Percentiles rank a stretch among this genome's conserved stretches.
Conservation (phyloP, 2,888 invertebrate species). For the Trimorus sp. region DNA sequence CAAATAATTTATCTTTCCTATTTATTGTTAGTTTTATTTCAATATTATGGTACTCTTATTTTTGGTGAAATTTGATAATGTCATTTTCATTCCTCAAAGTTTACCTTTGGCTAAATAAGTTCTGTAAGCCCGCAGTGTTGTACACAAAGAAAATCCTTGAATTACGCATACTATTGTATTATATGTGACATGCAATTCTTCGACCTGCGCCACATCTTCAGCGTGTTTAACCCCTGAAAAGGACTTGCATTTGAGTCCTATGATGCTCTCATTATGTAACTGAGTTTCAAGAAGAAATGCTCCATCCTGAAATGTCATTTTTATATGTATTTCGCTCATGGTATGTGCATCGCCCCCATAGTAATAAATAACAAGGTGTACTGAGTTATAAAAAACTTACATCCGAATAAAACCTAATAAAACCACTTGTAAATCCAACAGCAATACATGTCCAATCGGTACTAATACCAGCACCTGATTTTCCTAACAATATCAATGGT, state of each 20-base stretch:
- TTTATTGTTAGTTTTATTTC: too few relatives aligned
- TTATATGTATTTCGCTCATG: too few relatives aligned
- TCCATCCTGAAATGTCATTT: conserved; percentile 87
- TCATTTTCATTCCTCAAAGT: background rate
- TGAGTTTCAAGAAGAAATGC: conserved; percentile 91
- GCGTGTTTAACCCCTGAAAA: conserved; percentile 82
- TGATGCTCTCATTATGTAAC: conserved; percentile 91
- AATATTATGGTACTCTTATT: too few relatives aligned
- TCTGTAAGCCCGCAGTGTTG: conserved; percentile 89
- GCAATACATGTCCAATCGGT: conserved; percentile 97
- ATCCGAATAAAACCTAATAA: conserved; percentile 94
- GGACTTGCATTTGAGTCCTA: conserved; percentile 90
- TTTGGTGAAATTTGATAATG: too few relatives aligned
- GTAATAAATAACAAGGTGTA: too few relatives aligned
- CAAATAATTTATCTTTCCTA: too few relatives aligned
- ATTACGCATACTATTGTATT: conserved; percentile 88
- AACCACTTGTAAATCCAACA: conserved; percentile 93
- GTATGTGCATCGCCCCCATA: too few relatives aligned
- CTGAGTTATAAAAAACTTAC: conserved; percentile 76
- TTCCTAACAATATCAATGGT: conserved; percentile 83
- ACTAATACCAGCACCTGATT: conserved; percentile 83
- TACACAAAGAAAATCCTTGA: conserved; percentile 90
- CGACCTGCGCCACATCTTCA: conserved; percentile 81
- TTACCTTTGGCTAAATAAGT: conserved; percentile 91
- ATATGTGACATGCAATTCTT: conserved; percentile 90